Percentiles rank a stretch among this genome's conserved stretches.
Conservation (phyloP, 2,797 vertebrate species). For the Argyrosomus regius region DNA sequence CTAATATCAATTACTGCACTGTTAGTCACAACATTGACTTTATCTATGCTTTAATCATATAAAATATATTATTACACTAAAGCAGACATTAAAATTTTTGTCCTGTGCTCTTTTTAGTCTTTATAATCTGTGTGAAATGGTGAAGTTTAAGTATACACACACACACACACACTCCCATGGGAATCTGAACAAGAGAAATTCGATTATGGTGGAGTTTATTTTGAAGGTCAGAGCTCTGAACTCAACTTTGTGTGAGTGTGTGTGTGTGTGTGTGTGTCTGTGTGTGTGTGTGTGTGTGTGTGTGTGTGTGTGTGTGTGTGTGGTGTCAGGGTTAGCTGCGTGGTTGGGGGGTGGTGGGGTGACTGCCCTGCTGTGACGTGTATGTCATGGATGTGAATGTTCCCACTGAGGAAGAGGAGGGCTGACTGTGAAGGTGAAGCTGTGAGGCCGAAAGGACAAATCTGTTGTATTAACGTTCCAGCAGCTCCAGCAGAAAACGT, state of each 20-base stretch:
- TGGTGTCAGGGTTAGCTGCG: not conserved
- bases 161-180: not conserved
- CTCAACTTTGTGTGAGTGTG: not conserved
- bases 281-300: not conserved
- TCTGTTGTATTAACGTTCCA: not conserved
- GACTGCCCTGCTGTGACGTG: not conserved
- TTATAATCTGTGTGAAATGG: too few relatives aligned
- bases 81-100: too few relatives aligned
- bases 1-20: too few relatives aligned
- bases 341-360: not conserved
- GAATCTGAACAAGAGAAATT: slow-evolving; percentile 9
- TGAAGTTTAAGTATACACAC: not conserved
- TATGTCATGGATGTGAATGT: slow-evolving; percentile 18
- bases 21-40: too few relatives aligned
- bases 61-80: too few relatives aligned
- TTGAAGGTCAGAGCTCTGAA: slow-evolving; percentile 54
- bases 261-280: not conserved
- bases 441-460: slow-evolving; percentile 2
- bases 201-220: slow-evolving; percentile 30
- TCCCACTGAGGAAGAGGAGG: slow-evolving; percentile 18
- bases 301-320: slow-evolving; percentile 2
- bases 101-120: too few relatives aligned
- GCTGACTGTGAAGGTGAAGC: slow-evolving; percentile 39
- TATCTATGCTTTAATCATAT: too few relatives aligned
- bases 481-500: not conserved